A percentile compares a stretch with the other conserved stretches of the same genome.
phyloP scores from a whole-genome alignment of 2,113 vertebrate species.

The Pteruthius melanotis region DNA sequence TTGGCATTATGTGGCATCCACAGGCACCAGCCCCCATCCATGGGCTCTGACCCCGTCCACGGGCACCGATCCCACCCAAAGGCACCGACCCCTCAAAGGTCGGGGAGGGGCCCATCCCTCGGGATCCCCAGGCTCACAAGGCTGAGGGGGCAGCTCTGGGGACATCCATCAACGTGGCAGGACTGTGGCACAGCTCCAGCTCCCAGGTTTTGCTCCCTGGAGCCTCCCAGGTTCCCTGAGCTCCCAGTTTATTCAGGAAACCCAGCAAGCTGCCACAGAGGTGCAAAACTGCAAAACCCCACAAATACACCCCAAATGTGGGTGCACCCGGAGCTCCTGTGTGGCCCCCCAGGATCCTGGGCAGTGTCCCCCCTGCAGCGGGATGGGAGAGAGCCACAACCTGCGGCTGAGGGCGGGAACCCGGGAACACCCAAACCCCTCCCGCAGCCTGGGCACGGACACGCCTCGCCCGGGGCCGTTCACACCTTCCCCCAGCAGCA shows the following conservation, averaged over 20 bases:
- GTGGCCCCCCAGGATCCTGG: fast-evolving
- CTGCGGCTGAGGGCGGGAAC: not conserved
- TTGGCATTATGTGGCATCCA: not conserved
- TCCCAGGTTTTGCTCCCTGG: not conserved
- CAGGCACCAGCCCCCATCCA: not conserved
- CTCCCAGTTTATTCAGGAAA: not conserved
- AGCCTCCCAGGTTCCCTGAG: not conserved
- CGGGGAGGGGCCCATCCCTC: not conserved
- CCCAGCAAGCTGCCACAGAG: not conserved
- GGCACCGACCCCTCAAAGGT: fast-evolving
- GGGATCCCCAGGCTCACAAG: not conserved
- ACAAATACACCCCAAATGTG: not conserved
- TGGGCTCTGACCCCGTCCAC: not conserved
- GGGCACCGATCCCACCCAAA: not conserved
- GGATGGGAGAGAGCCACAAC: not conserved
- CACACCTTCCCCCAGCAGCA: not conserved
- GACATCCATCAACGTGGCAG: not conserved
- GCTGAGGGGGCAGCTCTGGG: not conserved
- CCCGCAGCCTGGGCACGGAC: not conserved
- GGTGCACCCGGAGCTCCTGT: not conserved
- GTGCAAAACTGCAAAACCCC: not conserved
- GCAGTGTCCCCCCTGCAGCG: fast-evolving
- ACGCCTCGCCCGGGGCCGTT: not conserved
- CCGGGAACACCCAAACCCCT: not conserved
- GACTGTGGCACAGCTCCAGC: not conserved